Base-by-base conservation (phyloP, 2,797 vertebrate genomes). In the Melanotaenia maccullochi region DNA sequence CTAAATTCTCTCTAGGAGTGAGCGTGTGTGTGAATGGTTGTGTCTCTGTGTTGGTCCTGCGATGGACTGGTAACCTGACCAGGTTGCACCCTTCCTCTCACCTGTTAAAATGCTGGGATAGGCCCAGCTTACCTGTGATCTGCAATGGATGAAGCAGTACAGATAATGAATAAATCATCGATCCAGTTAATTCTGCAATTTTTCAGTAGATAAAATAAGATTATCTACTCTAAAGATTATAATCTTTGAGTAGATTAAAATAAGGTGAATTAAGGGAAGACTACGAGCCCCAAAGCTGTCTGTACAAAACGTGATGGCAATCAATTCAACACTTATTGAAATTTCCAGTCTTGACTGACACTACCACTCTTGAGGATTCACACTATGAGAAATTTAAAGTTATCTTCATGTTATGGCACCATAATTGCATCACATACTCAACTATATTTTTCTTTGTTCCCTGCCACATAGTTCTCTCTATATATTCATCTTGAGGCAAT, bases 401-500 rank as follows among this genome's bases (percentile, higher is more conserved):
- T 58, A 55, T 64, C 62, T 54, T 44, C 42, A n/a, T 64, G 20
- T 51, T 35, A 20, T 36, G 58, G 61, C 20, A 1, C 24, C 38
- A 54, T 71, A 65, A 54, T 75, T 69, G 42, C 42, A 74, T 70
- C 60, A 51, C 35, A 25, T 55, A 12, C 58, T 77, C 44, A 51
- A 35, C 16, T 66, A n/a, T 8, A 74, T 38, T 59, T n/a, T 8
- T 60, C n/a, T 64, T 66, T 69, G 63, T 73, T 81, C 47, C 40
- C 54, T 67, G 0, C 32, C 60, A 28, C 55, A 55, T 38, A 22
- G n/a, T 44, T 44, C 38, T 67, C 35, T 70, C n/a, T 51, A 76
- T 68, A 78, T 47, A 67, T 65, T 25, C 28, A 65, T 76, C 60
- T 52, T 18, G 40, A 3, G 56, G 81, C 71, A 66, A 70, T 74